These are phyloP conservation scores for Brachypteracias leptosomus DNA, from an alignment of 2,113 vertebrate species.

Conservation along the genomic window DNA sequence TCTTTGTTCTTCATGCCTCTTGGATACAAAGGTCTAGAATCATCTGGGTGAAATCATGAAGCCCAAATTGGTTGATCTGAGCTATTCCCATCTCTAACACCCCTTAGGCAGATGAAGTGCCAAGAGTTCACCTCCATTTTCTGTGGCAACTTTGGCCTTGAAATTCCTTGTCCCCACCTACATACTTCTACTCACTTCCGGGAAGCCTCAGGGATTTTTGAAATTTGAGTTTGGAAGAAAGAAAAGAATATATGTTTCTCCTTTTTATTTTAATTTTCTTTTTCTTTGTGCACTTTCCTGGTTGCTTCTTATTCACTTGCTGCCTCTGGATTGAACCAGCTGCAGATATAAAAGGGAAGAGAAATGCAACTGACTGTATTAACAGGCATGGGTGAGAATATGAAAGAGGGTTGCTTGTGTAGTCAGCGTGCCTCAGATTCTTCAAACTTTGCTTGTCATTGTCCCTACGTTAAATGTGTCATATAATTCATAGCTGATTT, in stretches of 20 bases:
- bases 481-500: neutral
- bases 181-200: neutral
- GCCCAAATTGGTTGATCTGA: neutral
- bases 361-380: neutral
- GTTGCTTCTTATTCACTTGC: neutral
- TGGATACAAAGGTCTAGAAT: neutral
- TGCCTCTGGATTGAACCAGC: neutral
- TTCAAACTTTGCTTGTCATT: neutral
- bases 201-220: neutral
- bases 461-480: neutral
- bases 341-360: neutral
- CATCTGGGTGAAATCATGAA: neutral
- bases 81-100: neutral
- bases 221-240: neutral
- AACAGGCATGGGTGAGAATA: neutral
- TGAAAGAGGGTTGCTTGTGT: neutral
- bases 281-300: neutral
- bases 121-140: neutral
- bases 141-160: neutral
- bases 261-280: neutral
- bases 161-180: neutral
- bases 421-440: neutral
- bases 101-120: neutral
- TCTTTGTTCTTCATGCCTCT: neutral
- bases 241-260: neutral